Evolutionary conservation across 2,113 vertebrate species (phyloP).

Genomic region (Sander vitreus): DNA sequence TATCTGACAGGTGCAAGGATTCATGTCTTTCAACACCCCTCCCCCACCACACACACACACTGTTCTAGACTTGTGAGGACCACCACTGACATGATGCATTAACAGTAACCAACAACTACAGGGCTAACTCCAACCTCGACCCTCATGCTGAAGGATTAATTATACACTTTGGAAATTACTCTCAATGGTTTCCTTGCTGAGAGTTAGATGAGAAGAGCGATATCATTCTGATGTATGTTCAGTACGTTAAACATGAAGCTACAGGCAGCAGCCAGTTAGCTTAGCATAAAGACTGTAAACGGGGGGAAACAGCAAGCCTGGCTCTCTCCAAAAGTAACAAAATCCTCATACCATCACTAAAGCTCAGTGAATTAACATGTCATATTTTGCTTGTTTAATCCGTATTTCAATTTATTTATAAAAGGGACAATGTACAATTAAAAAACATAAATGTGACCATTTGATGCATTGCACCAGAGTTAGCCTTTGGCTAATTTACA

Average conservation of each 20-base stretch:
- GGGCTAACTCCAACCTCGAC: no score
- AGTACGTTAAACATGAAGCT: not conserved
- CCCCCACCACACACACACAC: not conserved
- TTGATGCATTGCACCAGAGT: no score
- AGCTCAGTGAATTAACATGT: not conserved
- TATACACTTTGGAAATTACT: not conserved
- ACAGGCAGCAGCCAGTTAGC: not conserved
- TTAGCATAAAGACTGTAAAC: not conserved
- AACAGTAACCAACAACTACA: no score
- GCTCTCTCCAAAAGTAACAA: not conserved
- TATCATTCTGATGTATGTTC: no score
- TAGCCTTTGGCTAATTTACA: no score
- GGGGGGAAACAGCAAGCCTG: no score
- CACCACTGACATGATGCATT: no score
- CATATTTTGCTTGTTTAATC: not conserved
- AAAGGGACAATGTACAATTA: no score
- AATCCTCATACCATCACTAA: not conserved
- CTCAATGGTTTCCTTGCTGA: no score
- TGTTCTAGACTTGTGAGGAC: not conserved
- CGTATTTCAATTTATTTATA: no score
- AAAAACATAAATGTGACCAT: no score
- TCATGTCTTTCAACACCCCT: not conserved
- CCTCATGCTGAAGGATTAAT: not conserved
- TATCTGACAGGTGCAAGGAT: slow-evolving; percentile 49
- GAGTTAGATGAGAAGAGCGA: no score